Base-by-base conservation (phyloP, 2,888 invertebrate species). In the Odontocerum albicorne region DNA sequence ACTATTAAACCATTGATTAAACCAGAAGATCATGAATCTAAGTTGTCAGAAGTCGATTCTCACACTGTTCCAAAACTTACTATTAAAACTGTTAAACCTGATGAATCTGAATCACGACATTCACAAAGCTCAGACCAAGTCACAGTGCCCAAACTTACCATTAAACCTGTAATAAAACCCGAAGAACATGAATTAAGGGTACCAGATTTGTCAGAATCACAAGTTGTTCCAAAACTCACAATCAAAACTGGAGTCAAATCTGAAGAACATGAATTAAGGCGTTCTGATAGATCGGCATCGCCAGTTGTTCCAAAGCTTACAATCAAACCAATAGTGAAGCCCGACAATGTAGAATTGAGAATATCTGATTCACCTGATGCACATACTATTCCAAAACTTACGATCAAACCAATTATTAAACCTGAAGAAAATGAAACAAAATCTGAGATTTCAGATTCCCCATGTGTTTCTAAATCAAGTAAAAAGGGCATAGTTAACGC, bases 91-190 rank as follows among this genome's bases (percentile, higher is more conserved):
- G n/a, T 35, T 10, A 27, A 27, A 27, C 72, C 70, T 62, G 73
- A 73, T 64, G 65, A 72, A 57, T 73, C 73, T 55, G 73, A 73
- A 44, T 33, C 45, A 38, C 33, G 51, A 40, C n/a, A 51, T 15
- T 47, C 42, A 10, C 45, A 58, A 38, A 46, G 51, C 31, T 6
- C 40, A 39, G 55, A 49, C 21, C 46, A 53, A 2, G 75, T 73
- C 12, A 63, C 73, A 2, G 76, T 77, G 63, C 76, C 79, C 59
- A 80, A 77, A 64, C 65, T 79, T 54, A 77, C 73, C 39, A 77
- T 79, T 55, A 80, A 79, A 66, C 72, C 78, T 7, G 62, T 65
- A 4, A 27, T 75, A 31, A 76, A 75, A 65, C 67, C 72, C 4
- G 55, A 62, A 38, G 63, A 57, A 22, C 19, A 42, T 32, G 62